These are phyloP conservation scores for Antennarius striatus DNA, from an alignment of 2,113 vertebrate species.

Conservation along the genomic window DNA sequence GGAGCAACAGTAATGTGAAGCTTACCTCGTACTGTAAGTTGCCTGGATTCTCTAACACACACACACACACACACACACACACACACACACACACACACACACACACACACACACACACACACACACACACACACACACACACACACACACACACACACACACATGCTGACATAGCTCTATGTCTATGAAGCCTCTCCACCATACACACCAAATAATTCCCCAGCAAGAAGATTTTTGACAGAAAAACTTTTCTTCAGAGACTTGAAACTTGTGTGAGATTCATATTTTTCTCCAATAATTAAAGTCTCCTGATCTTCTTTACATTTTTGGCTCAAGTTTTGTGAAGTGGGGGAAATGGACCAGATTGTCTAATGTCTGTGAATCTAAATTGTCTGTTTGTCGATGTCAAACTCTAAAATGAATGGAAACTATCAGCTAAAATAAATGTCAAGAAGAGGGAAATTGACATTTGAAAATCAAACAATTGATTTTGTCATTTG, in stretches of 20 bases:
- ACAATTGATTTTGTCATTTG: neutral
- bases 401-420: neutral
- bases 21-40: slow-evolving; percentile 61
- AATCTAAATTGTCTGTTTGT: neutral
- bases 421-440: neutral
- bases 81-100: slow-evolving; percentile 49
- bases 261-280: neutral
- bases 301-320: neutral
- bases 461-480: neutral
- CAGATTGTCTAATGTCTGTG: too few relatives aligned
- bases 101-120: slow-evolving; percentile 50
- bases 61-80: slow-evolving; percentile 43
- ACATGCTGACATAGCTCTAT: slow-evolving; percentile 17
- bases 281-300: neutral
- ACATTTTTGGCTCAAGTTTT: too few relatives aligned
- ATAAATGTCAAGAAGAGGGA: neutral
- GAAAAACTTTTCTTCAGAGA: neutral
- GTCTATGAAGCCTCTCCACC: neutral
- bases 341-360: too few relatives aligned
- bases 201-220: slow-evolving; percentile 2
- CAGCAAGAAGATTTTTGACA: neutral
- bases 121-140: neutral
- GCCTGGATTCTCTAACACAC: slow-evolving; percentile 9
- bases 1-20: slow-evolving; percentile 75
- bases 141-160: slow-evolving; percentile 47